Evolutionary conservation across 2,113 vertebrate species (phyloP).

Genomic region (Cheilinus undulatus): DNA sequence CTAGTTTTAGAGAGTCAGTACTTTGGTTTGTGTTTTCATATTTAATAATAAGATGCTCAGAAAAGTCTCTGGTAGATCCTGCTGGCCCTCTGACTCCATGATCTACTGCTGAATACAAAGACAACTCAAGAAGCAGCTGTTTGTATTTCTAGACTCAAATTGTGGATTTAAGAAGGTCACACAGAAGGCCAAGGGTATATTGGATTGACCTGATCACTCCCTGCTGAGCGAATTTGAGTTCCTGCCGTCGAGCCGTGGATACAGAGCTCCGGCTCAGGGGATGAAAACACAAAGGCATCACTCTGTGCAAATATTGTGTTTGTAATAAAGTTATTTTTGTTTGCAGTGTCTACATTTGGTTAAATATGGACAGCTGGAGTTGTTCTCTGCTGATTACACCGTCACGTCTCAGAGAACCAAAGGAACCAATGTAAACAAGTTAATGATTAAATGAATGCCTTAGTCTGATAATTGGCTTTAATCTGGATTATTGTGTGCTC

Average conservation of each 20-base stretch:
- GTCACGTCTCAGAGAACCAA: not conserved
- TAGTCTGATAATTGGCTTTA: not conserved
- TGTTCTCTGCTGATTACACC: not conserved
- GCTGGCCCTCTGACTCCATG: too few relatives aligned
- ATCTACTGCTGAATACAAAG: too few relatives aligned
- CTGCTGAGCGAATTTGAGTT: not conserved
- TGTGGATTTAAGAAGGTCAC: not conserved
- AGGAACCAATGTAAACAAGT: not conserved
- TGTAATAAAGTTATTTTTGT: not conserved
- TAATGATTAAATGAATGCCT: conserved; percentile 10
- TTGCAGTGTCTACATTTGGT: not conserved
- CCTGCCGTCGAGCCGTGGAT: not conserved
- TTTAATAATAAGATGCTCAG: not conserved
- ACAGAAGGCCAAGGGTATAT: not conserved
- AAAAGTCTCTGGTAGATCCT: not conserved
- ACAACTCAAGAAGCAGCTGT: not conserved
- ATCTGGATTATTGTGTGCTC: conserved; percentile 5
- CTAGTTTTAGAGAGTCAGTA: not conserved
- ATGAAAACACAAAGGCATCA: not conserved
- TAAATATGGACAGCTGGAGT: not conserved
- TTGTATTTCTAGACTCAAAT: not conserved
- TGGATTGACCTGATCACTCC: not conserved
- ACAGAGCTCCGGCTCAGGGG: not conserved
- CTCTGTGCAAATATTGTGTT: too few relatives aligned
- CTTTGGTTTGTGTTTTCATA: not conserved